Conservation (phyloP, 2,113 vertebrate genomes). For the Phycodurus eques region DNA sequence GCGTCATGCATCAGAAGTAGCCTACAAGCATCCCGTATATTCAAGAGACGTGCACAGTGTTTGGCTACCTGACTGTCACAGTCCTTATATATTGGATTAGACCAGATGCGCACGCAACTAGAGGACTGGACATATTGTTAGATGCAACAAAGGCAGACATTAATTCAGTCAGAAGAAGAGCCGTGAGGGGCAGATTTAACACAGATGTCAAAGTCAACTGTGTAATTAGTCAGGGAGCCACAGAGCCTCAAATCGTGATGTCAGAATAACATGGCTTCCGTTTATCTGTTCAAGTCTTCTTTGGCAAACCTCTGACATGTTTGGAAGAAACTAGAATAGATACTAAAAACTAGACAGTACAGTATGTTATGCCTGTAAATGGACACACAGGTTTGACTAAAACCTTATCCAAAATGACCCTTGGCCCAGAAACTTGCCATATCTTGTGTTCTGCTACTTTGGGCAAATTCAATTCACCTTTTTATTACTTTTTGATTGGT, state of each 20-base stretch:
- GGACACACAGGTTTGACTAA: no score
- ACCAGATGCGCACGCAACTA: conserved; percentile 23
- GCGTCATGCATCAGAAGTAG: conserved; percentile 25
- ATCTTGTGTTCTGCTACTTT: no score
- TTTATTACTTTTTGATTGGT: no score
- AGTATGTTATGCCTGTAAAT: no score
- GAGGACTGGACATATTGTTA: conserved; percentile 21
- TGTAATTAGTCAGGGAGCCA: conserved; percentile 32
- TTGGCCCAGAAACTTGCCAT: no score
- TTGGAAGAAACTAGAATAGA: no score
- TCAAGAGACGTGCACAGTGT: conserved; percentile 21
- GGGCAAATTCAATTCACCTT: no score
- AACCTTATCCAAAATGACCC: no score
- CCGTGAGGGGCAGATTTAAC: conserved; percentile 6
- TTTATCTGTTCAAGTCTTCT: no score
- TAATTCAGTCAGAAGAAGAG: conserved; percentile 6
- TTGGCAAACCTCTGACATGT: no score
- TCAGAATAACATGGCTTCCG: conserved; percentile 25
- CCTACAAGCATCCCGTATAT: conserved; percentile 23
- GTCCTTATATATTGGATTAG: conserved; percentile 38
- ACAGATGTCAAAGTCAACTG: conserved; percentile 27
- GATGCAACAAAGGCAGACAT: conserved; percentile 10
- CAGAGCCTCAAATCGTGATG: conserved; percentile 6
- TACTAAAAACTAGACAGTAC: no score
- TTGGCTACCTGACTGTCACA: conserved; percentile 31